Conservation (phyloP, 2,113 vertebrate species). For the Malurus alboscapulatus region DNA sequence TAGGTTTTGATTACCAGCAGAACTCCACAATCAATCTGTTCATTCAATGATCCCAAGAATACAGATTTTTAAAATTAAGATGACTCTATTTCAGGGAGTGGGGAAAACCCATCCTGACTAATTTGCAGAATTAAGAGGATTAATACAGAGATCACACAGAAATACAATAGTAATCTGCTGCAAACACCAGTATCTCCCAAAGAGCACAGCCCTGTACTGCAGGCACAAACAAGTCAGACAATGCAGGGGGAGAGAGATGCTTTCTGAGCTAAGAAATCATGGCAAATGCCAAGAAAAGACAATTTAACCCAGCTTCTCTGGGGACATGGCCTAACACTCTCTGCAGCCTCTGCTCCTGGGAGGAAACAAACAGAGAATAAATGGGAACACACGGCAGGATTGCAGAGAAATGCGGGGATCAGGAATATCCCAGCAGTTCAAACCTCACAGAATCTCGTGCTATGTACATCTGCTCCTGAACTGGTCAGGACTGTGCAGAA, state of each 20-base stretch:
- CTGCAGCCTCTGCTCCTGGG: slow-evolving; percentile 36
- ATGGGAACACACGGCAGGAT: neutral
- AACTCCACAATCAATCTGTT: slow-evolving; percentile 67
- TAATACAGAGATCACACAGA: slow-evolving; percentile 63
- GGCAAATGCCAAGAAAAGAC: neutral
- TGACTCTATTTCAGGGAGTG: slow-evolving; percentile 31
- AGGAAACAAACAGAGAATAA: neutral
- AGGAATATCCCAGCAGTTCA: neutral
- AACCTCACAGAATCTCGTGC: neutral
- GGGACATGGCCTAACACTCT: neutral
- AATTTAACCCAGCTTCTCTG: slow-evolving; percentile 24
- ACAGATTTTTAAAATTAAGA: slow-evolving; percentile 61
- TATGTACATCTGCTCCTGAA: neutral
- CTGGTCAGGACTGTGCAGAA: neutral
- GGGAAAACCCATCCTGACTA: slow-evolving; percentile 16
- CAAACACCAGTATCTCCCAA: slow-evolving; percentile 42
- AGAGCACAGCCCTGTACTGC: slow-evolving; percentile 17
- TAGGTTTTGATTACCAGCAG: slow-evolving; percentile 64
- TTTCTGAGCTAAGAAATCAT: slow-evolving; percentile 5
- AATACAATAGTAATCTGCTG: slow-evolving; percentile 58
- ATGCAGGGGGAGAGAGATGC: neutral
- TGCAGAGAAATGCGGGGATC: neutral
- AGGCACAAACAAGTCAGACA: neutral
- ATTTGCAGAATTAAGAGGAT: slow-evolving; percentile 74
- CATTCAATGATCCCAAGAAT: slow-evolving; percentile 47